phyloP scores from a whole-genome alignment of 2,888 invertebrate genomes.

The Deroplatys truncata region DNA sequence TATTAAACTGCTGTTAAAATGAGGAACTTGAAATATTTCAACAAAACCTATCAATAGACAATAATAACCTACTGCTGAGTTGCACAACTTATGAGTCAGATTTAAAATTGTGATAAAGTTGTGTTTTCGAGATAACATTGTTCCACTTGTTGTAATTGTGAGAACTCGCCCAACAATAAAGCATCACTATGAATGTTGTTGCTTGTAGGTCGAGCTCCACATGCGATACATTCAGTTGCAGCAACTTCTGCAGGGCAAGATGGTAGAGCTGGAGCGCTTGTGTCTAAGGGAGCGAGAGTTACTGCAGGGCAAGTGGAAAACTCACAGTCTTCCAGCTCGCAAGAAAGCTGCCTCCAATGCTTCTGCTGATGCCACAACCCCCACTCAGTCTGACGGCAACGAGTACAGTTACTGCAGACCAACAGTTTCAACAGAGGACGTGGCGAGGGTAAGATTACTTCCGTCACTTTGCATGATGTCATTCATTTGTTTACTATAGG shows the following conservation, averaged over 20 bases:
- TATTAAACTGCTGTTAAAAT: too few relatives aligned
- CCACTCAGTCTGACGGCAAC: slow-evolving; percentile 33
- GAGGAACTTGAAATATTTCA: too few relatives aligned
- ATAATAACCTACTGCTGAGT: too few relatives aligned
- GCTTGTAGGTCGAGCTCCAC: slow-evolving; percentile 72
- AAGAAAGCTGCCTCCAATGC: slow-evolving; percentile 66
- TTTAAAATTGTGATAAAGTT: too few relatives aligned
- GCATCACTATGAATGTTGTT: neutral
- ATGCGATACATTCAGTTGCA: slow-evolving; percentile 89
- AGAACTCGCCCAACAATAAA: too few relatives aligned
- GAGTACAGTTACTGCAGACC: slow-evolving; percentile 63
- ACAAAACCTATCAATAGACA: too few relatives aligned
- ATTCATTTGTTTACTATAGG: too few relatives aligned
- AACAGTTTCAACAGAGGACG: slow-evolving; percentile 77
- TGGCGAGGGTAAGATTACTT: slow-evolving; percentile 39
- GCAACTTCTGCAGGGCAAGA: slow-evolving; percentile 75
- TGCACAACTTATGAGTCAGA: too few relatives aligned
- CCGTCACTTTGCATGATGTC: too few relatives aligned
- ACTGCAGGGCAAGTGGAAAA: slow-evolving; percentile 83
- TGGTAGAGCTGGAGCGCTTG: slow-evolving; percentile 78
- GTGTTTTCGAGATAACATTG: too few relatives aligned
- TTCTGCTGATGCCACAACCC: slow-evolving; percentile 42
- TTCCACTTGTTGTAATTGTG: too few relatives aligned
- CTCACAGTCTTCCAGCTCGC: slow-evolving; percentile 80
- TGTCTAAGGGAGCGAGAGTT: slow-evolving; percentile 78